These are phyloP conservation scores for Agrilus mali DNA, from an alignment of 2,888 invertebrate species.

Conservation along the genomic window DNA sequence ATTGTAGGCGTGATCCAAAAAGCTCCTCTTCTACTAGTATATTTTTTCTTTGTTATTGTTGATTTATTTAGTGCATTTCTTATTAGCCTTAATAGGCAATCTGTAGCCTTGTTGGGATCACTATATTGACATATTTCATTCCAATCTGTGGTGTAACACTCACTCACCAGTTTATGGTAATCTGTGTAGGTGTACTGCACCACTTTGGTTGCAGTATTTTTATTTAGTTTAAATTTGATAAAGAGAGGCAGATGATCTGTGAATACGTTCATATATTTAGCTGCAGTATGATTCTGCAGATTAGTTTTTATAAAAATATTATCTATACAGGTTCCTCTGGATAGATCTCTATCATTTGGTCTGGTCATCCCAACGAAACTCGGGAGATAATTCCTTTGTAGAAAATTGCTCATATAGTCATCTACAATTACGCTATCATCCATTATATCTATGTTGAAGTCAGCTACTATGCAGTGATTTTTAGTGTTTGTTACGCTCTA, in stretches of 20 bases:
- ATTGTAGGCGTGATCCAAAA: too few species aligned
- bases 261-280: slow-evolving; percentile 5
- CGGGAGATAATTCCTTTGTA: slow-evolving; percentile 4
- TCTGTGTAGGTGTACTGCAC: too few species aligned
- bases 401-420: slow-evolving; percentile 5
- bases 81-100: too few species aligned
- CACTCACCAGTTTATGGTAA: too few species aligned
- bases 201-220: too few species aligned
- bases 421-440: neutral
- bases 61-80: too few species aligned
- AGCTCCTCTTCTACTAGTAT: too few species aligned
- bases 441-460: slow-evolving; percentile 2
- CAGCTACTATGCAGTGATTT: slow-evolving; percentile 4
- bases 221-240: neutral
- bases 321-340: slow-evolving; percentile 6
- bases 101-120: too few species aligned
- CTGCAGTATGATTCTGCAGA: neutral
- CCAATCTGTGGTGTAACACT: too few species aligned
- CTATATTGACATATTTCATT: too few species aligned
- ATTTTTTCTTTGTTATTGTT: too few species aligned
- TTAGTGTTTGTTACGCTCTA: slow-evolving; percentile 1
- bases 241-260: slow-evolving; percentile 8
- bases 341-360: slow-evolving; percentile 1
- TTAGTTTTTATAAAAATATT: slow-evolving; percentile 8
- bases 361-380: slow-evolving; percentile 5